Percentiles rank a stretch among this genome's conserved stretches.
Evolutionary conservation across 1,140 invertebrate genomes (phyloP).

Genomic region (Samia ricini): DNA sequence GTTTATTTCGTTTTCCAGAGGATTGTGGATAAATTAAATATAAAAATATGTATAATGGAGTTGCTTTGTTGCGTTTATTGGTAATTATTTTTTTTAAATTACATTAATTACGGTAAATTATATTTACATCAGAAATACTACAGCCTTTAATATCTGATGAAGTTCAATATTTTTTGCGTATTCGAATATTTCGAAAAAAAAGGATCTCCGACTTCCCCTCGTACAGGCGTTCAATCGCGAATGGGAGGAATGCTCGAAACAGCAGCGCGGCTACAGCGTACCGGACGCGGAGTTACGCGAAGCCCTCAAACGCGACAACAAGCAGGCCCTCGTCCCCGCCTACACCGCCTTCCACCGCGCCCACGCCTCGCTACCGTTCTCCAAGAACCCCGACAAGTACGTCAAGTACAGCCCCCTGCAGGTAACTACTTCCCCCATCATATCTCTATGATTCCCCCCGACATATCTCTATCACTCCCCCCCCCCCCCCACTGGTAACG

Average conservation of each 20-base stretch:
- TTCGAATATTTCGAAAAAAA: neutral
- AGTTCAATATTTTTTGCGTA: too few species aligned
- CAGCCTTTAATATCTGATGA: too few species aligned
- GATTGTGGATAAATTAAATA: too few species aligned
- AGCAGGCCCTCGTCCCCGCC: slow-evolving; percentile 89
- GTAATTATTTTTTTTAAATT: too few species aligned
- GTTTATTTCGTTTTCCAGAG: too few species aligned
- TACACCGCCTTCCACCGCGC: slow-evolving; percentile 89
- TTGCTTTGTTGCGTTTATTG: too few species aligned
- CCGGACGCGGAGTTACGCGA: slow-evolving; percentile 93
- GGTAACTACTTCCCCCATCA: slow-evolving; percentile 29
- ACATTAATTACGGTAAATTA: too few species aligned
- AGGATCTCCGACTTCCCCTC: neutral
- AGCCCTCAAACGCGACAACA: slow-evolving; percentile 90
- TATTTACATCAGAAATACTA: too few species aligned
- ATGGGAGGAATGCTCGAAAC: slow-evolving; percentile 91
- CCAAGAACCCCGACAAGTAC: slow-evolving; percentile 97
- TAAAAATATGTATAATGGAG: too few species aligned
- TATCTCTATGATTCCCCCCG: neutral
- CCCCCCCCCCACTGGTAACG: neutral
- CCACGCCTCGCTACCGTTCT: slow-evolving; percentile 86
- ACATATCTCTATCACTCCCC: neutral
- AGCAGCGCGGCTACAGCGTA: slow-evolving; percentile 94
- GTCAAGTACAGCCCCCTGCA: slow-evolving; percentile 94
- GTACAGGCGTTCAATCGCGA: slow-evolving; percentile 94